These are phyloP conservation scores for Hanleya hanleyi DNA, from an alignment of 2,888 invertebrate species.

Conservation along the genomic window DNA sequence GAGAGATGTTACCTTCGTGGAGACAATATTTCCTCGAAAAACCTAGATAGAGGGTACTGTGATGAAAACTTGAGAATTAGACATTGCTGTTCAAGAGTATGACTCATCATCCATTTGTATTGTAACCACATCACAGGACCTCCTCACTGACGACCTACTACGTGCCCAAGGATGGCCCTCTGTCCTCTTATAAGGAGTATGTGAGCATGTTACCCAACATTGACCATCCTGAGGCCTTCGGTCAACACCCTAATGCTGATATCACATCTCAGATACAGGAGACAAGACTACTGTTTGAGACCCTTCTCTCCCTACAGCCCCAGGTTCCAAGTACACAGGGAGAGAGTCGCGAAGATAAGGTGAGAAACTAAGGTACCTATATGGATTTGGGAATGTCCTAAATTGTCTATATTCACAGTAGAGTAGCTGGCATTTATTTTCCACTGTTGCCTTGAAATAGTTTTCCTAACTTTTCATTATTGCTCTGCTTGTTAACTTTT, in stretches of 20 bases:
- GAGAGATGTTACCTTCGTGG: too few species aligned
- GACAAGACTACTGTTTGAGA: conserved; percentile 83
- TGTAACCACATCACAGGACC: conserved; percentile 80
- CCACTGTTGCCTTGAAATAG: background rate
- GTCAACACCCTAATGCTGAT: conserved; percentile 92
- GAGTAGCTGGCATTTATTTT: too few species aligned
- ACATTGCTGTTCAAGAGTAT: too few species aligned
- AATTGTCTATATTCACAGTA: too few species aligned
- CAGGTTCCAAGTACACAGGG: conserved; percentile 75
- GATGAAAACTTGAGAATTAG: too few species aligned
- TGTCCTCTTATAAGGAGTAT: conserved; percentile 87
- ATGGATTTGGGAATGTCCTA: too few species aligned
- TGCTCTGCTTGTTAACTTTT: background rate
- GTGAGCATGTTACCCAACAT: conserved; percentile 84
- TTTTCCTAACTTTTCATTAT: background rate
- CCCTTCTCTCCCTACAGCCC: conserved; percentile 85
- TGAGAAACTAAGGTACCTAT: too few species aligned
- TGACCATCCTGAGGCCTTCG: conserved; percentile 91
- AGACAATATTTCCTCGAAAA: too few species aligned
- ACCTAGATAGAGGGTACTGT: too few species aligned
- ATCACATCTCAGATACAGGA: conserved; percentile 90
- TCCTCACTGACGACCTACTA: conserved; percentile 85
- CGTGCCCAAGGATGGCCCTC: conserved; percentile 85
- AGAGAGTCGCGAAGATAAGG: conserved; percentile 83
- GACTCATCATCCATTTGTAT: too few species aligned